Conservation (phyloP, 2,888 invertebrate species). For the Drosophila vallismaia region DNA sequence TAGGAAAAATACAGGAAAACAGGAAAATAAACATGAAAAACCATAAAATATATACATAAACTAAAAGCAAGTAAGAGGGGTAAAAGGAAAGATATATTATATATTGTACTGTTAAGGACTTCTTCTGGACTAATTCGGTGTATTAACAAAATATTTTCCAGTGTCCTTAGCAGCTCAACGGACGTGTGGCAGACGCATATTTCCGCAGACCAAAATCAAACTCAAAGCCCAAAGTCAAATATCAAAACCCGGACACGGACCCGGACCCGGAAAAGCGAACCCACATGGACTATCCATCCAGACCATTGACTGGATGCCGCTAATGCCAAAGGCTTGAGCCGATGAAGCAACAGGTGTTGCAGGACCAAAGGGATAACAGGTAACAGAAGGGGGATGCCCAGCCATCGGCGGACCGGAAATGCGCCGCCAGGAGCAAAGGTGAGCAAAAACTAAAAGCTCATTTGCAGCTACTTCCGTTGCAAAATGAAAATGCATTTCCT, state of each 20-base stretch:
- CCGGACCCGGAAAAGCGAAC: constrained; percentile 1
- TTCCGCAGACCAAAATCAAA: constrained; percentile 59
- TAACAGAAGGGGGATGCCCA: background rate
- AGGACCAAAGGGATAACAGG: background rate
- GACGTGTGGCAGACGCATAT: constrained; percentile 63
- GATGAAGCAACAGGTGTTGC: constrained; percentile 39
- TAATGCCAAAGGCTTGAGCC: constrained; percentile 46
- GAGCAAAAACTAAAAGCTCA: constrained; percentile 82
- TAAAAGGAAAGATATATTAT: no score
- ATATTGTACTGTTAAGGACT: no score
- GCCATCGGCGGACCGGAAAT: constrained; percentile 27
- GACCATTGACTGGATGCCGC: constrained; percentile 14
- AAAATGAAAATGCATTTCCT: constrained; percentile 83
- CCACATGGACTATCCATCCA: constrained; percentile 21
- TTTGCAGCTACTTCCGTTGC: constrained; percentile 82
- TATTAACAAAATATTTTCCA: background rate
- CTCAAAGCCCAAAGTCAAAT: constrained; percentile 1
- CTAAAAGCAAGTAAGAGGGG: no score
- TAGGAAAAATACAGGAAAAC: background rate
- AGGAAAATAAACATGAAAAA: background rate
- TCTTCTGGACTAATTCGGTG: no score
- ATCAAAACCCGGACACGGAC: constrained; percentile 1
- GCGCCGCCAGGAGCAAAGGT: constrained; percentile 49
- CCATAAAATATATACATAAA: no score
- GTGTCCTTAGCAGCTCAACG: constrained; percentile 22